phyloP scores from a whole-genome alignment of 2,797 vertebrate species.

The Scleropages formosus region DNA sequence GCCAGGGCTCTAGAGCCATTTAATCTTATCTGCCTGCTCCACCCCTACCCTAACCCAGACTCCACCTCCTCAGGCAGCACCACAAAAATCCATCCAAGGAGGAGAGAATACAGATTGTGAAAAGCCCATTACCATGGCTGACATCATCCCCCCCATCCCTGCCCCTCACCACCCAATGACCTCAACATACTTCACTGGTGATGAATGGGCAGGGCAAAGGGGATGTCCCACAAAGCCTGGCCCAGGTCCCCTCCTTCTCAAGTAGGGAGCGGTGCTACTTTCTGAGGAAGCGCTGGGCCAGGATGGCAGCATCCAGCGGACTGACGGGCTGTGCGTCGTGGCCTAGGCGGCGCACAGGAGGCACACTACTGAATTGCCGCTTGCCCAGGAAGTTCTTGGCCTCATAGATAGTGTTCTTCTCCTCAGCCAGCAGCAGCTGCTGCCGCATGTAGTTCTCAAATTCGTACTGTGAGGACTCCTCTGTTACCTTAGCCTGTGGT shows the following conservation, averaged over 20 bases:
- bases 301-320: slow-evolving; percentile 89
- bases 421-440: slow-evolving; percentile 94
- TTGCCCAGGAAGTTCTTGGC: slow-evolving; percentile 89
- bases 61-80: not conserved
- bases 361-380: slow-evolving; percentile 87
- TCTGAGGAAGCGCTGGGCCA: slow-evolving; percentile 93
- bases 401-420: slow-evolving; percentile 94
- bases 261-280: slow-evolving; percentile 67
- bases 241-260: slow-evolving; percentile 40
- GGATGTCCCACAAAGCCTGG: not conserved
- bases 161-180: not conserved
- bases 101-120: too few relatives aligned
- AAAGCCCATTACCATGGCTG: slow-evolving; percentile 42
- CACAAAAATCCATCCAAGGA: too few relatives aligned
- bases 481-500: slow-evolving; percentile 83
- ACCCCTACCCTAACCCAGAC: not conserved
- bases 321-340: slow-evolving; percentile 94
- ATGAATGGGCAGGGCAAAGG: not conserved
- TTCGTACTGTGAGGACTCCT: slow-evolving; percentile 97
- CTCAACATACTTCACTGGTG: not conserved
- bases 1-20: not conserved
- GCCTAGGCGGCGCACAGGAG: slow-evolving; percentile 88
- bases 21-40: not conserved
- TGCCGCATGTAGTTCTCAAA: slow-evolving; percentile 99
- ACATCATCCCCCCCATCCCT: slow-evolving; percentile 24